A percentile compares a stretch with the other conserved stretches of the same genome.
These are phyloP conservation scores for Athrips mouffetella DNA, from an alignment of 2,888 invertebrate species.

Conservation along the genomic window DNA sequence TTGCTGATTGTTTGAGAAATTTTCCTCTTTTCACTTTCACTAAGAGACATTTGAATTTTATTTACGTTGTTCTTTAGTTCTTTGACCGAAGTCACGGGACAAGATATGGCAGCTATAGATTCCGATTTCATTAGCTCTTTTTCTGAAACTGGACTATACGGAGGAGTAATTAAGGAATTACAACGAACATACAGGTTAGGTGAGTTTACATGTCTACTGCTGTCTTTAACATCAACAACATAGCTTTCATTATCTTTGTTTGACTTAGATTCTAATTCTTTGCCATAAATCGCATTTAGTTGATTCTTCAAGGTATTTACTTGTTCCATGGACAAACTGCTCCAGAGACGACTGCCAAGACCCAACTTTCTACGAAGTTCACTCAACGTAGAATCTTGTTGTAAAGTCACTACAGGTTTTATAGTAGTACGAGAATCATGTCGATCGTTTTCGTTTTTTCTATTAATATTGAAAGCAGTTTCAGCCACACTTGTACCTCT, in stretches of 20 bases:
- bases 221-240: constrained; percentile 79
- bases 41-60: constrained; percentile 71
- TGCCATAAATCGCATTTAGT: constrained; percentile 88
- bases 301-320: constrained; percentile 88
- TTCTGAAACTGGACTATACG: constrained; percentile 49
- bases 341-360: constrained; percentile 87
- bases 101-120: constrained; percentile 76
- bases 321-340: constrained; percentile 90
- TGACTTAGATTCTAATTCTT: constrained; percentile 67
- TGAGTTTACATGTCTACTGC: constrained; percentile 26
- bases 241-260: constrained; percentile 70
- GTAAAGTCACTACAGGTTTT: constrained; percentile 46
- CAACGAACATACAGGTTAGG: constrained; percentile 76
- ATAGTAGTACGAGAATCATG: constrained; percentile 38
- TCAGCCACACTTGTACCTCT: constrained; percentile 89
- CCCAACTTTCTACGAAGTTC: constrained; percentile 74
- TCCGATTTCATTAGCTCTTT: constrained; percentile 72
- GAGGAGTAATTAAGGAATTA: constrained; percentile 74
- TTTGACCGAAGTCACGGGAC: constrained; percentile 60
- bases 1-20: constrained; percentile 85
- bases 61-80: constrained; percentile 70
- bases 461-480: constrained; percentile 84
- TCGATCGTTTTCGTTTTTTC: constrained; percentile 73
- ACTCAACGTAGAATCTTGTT: constrained; percentile 63
- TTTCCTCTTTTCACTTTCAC: constrained; percentile 85